Evolutionary conservation across 2,888 invertebrate species (phyloP).

Genomic region (Cosmia pyralina): DNA sequence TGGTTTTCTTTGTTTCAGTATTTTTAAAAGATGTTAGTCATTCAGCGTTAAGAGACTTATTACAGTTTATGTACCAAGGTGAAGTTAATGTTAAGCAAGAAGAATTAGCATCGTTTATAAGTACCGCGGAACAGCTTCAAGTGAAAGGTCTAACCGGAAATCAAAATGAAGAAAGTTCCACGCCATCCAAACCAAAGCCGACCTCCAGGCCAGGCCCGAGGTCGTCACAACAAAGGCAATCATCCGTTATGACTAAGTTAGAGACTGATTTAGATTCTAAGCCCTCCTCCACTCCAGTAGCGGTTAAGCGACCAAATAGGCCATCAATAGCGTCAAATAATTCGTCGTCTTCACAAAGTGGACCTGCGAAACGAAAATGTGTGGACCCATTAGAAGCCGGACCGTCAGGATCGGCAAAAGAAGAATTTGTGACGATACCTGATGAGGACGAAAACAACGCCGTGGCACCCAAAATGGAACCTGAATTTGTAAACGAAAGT

Average conservation of each 20-base stretch:
- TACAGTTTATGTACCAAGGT: conserved; percentile 93
- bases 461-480: conserved; percentile 92
- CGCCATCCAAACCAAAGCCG: conserved; percentile 90
- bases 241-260: conserved; percentile 91
- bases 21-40: conserved; percentile 93
- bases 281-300: conserved; percentile 91
- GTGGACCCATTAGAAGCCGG: conserved; percentile 91
- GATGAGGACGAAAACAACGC: conserved; percentile 90
- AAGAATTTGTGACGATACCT: conserved; percentile 89
- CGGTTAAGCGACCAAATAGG: conserved; percentile 92
- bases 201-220: conserved; percentile 91
- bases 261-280: conserved; percentile 91
- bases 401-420: conserved; percentile 89
- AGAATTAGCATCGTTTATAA: conserved; percentile 93
- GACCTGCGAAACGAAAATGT: conserved; percentile 90
- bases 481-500: conserved; percentile 91
- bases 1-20: conserved; percentile 86
- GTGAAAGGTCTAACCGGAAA: conserved; percentile 93
- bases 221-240: conserved; percentile 91
- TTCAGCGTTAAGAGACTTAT: conserved; percentile 92
- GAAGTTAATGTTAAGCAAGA: conserved; percentile 93
- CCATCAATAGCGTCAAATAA: conserved; percentile 91
- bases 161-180: conserved; percentile 91
- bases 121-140: conserved; percentile 93
- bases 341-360: conserved; percentile 90